Evolutionary conservation across 2,113 vertebrate genomes (phyloP).

Genomic region (Thermophis baileyi): DNA sequence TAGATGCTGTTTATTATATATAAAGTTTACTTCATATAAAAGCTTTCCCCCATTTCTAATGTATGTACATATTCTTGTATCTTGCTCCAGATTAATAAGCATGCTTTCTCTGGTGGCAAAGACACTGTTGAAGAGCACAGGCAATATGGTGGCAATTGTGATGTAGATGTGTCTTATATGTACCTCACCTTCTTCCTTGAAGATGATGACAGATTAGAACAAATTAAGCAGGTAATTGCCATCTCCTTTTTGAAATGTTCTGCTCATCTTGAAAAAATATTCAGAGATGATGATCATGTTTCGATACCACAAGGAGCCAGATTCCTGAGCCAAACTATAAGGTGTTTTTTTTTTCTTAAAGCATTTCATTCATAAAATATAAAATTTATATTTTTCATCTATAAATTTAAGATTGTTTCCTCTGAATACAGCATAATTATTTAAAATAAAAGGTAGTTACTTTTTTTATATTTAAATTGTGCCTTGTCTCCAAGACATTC

Average conservation of each 20-base stretch:
- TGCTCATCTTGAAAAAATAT: neutral
- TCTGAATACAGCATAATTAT: neutral
- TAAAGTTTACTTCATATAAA: neutral
- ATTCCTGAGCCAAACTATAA: neutral
- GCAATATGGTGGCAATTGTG: conserved; percentile 86
- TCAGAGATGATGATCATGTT: neutral
- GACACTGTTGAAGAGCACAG: conserved; percentile 95
- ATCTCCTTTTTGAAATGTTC: neutral
- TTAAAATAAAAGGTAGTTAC: neutral
- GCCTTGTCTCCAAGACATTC: neutral
- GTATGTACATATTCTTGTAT: neutral
- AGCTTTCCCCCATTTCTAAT: neutral
- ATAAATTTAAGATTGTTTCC: neutral
- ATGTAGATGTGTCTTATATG: conserved; percentile 94
- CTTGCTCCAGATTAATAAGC: conserved; percentile 87
- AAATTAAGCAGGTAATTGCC: conserved; percentile 84
- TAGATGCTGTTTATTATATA: neutral
- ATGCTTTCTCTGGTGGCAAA: conserved; percentile 93
- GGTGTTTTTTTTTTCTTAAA: neutral
- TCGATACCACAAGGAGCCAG: neutral
- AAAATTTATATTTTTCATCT: neutral
- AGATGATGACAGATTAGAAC: conserved; percentile 88
- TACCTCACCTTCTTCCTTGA: conserved; percentile 98
- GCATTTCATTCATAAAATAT: neutral
- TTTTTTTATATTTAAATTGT: neutral